Conservation (phyloP, 2,113 vertebrate genomes). For the Panurus biarmicus region DNA sequence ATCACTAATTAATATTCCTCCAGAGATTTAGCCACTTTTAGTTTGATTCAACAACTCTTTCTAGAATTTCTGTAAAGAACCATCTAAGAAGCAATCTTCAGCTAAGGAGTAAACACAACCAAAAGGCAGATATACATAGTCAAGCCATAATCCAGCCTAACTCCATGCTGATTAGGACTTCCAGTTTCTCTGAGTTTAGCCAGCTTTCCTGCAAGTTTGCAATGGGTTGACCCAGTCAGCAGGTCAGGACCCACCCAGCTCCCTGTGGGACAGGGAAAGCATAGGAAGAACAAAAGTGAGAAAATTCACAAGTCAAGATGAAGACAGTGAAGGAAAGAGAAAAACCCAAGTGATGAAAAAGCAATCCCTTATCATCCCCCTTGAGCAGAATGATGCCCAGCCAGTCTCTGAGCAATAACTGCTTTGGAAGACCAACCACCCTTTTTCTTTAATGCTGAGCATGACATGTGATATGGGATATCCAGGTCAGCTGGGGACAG, state of each 20-base stretch:
- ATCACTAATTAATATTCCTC: not conserved
- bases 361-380: not conserved
- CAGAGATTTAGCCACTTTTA: not conserved
- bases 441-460: not conserved
- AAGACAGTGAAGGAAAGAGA: not conserved
- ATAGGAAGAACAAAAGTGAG: not conserved
- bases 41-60: not conserved
- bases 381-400: not conserved
- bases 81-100: not conserved
- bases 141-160: not conserved
- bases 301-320: not conserved
- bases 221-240: not conserved
- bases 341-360: not conserved
- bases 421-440: not conserved
- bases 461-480: not conserved
- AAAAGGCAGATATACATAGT: not conserved
- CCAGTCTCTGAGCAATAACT: not conserved
- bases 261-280: not conserved
- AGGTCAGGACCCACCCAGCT: not conserved
- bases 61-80: not conserved
- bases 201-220: not conserved
- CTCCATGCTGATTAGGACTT: not conserved
- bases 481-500: not conserved
- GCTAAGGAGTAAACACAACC: not conserved
- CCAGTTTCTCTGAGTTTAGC: not conserved